Evolutionary conservation across 1,140 invertebrate genomes (phyloP), one percentile per base, ranked within the genome.

Genomic region (Brachionus plicatilis): DNA sequence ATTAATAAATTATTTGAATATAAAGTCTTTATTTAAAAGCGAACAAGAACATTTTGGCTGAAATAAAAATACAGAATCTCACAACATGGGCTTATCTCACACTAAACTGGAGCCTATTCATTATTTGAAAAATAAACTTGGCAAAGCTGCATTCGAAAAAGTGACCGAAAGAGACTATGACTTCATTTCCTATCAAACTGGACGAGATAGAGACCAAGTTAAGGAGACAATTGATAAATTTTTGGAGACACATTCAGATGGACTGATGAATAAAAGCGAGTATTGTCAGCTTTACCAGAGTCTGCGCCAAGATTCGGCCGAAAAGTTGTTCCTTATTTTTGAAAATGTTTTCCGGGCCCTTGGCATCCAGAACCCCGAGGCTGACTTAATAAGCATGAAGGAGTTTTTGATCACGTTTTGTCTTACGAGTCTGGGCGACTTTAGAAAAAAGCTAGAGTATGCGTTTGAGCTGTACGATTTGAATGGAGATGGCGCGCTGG

Each of bases 381-480:
- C 76, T 24, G 79, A 65, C 24, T 66, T 53, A 9, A 27, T 83
- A 8, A 65, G 20, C 8, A 29, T 83, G 24, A 65, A 60, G 43
- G 79, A 83, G 41, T 83, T 83, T 83, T 66, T 83, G 7, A 60
- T 83, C 14, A 65, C 50, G 0, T 83, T 66, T 70, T 29, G 29
- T 27, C 12, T 83, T 9, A 47, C 50, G 5, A 65, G 45, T 47
- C 56, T 24, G 3, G 79, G 79, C 14, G 79, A 83, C 45, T 65
- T 83, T 66, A 29, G 24, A 45, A 45, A 45, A 66, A 50, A 53
- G 20, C 24, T 83, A 27, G 53, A 83, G n/a, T 83, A 83, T 66
- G 79, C 79, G 20, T 83, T 83, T 29, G 79, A 83, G 14, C 4
- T 60, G 3, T 83, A 83, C 37, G 66, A 66, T n/a, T 33, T 33